These are phyloP conservation scores for Neodontobutis hainanensis DNA, from an alignment of 2,113 vertebrate species.

Conservation along the genomic window DNA sequence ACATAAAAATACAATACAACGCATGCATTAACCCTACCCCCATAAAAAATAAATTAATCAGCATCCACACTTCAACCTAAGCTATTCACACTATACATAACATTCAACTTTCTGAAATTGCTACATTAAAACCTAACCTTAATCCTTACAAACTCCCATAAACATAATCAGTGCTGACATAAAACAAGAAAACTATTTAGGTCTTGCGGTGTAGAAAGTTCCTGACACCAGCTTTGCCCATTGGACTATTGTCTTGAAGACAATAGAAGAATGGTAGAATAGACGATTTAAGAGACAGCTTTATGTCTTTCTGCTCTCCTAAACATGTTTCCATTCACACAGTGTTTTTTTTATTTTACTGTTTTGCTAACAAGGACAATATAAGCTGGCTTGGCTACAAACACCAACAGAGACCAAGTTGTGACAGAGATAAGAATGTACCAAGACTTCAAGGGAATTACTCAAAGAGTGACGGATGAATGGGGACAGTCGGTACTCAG, in stretches of 20 bases:
- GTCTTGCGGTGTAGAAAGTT: constrained; percentile 16
- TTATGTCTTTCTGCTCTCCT: constrained; percentile 37
- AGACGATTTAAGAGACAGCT: constrained; percentile 64
- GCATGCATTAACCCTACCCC: too few relatives aligned
- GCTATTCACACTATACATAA: too few relatives aligned
- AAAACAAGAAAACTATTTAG: constrained; percentile 63
- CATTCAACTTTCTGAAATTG: too few relatives aligned
- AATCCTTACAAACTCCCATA: too few relatives aligned
- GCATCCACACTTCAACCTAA: too few relatives aligned
- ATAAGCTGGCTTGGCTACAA: background rate
- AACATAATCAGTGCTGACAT: too few relatives aligned
- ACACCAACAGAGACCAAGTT: background rate
- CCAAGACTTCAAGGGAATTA: background rate
- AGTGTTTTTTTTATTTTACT: background rate
- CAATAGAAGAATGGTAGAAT: too few relatives aligned
- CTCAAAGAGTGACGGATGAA: background rate
- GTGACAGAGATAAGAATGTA: background rate
- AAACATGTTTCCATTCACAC: constrained; percentile 4
- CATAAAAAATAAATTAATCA: too few relatives aligned
- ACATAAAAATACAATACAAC: too few relatives aligned
- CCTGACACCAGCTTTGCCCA: constrained; percentile 16
- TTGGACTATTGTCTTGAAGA: constrained; percentile 50
- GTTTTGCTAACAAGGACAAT: constrained; percentile 1
- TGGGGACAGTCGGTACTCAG: background rate
- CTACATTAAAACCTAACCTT: too few relatives aligned